Base-by-base conservation (phyloP, 2,888 invertebrate genomes). In the Creontiades dilutus region DNA sequence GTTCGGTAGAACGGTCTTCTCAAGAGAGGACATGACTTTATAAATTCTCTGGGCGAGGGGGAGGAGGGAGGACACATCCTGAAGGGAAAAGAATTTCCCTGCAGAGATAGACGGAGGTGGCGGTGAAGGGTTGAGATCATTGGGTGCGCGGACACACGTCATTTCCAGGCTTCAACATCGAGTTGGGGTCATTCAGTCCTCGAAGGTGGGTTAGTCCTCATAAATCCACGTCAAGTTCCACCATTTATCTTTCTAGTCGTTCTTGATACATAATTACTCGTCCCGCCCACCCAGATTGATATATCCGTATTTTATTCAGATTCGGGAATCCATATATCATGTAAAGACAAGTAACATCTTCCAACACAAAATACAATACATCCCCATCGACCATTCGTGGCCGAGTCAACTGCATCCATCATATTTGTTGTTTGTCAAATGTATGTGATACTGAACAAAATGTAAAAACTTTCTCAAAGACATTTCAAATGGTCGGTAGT, bases 1-100 rank as follows among this genome's bases (percentile, higher is more conserved):
- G 68, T 68, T 68, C 68, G 68, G 68, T 68, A 68, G 68, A 68
- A 68, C 23, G 68, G 23, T 19, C 68, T 68, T 68, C 68, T 23
- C 13, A 4, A n/a, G 57, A 1, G 23, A 2, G 68, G 23, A 68
- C 68, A 68, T 23, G 68, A 68, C 68, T 68, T 68, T 23, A 68
- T 68, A 68, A 68, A 23, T 23, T 68, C 27, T 23, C 23, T 27
- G 12, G 23, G n/a, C n/a, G n/a, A n/a, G n/a, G n/a, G 68, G 57
- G 57, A 68, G 68, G 23, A 68, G 68, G 57, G 57, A 68, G 68
- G 23, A 68, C 9, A 68, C 68, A 68, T 23, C 11, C 23, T 0
- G 11, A 1, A 23, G 23, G 68, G 23, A 12, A 61, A 19, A 61
- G 19, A 52, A 52, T 12, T 52, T 16, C 14, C 52, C 37, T 37